Evolutionary conservation across 2,113 vertebrate species (phyloP), one percentile per base, ranked within the genome.

Genomic region (Quiscalus mexicanus): DNA sequence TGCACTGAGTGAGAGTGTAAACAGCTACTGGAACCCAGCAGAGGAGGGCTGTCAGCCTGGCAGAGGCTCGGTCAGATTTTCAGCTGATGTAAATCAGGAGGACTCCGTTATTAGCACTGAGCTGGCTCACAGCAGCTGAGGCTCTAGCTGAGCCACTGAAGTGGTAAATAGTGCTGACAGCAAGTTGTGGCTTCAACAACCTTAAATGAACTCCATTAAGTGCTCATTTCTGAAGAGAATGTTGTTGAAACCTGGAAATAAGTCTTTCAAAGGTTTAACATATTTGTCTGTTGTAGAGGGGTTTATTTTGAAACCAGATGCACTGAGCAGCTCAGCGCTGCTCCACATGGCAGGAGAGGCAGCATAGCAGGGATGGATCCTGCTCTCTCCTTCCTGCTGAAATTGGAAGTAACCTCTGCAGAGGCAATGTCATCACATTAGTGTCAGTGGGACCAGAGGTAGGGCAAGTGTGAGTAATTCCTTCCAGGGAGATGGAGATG

Each of bases 81-180:
- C 96, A 96, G 92, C 93, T 97, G 96, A 96, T 95, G 95, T 97
- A 95, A 95, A 96, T 96, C 96, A 96, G 95, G 93, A 95, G 84
- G 80, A 7, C 89, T 95, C 94, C 2, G 15, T 91, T 94, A 91
- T 89, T 95, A 96, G 94, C 27, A 7, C 84, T 92, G 94, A 95
- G 63, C 89, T 95, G 86, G 94, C 87, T 92, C 58, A 53, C 84
- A 77, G 59, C 95, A 97, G 94, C 95, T 96, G 96, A 97, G 87
- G 84, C 93, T 95, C 89, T 96, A 91, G 89, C 93, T 65, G 80
- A 95, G 96, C 80, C 94, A 96, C 95, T 95, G 96, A 97, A 97
- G 95, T 97, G 96, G 95, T 97, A 95, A 97, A 96, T 11, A 95
- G 95, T 93, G 94, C 96, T 97, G 96, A 97, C 95, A 97, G 96